Evolutionary conservation across 2,113 vertebrate genomes (phyloP).

Genomic region (Morone chrysops): DNA sequence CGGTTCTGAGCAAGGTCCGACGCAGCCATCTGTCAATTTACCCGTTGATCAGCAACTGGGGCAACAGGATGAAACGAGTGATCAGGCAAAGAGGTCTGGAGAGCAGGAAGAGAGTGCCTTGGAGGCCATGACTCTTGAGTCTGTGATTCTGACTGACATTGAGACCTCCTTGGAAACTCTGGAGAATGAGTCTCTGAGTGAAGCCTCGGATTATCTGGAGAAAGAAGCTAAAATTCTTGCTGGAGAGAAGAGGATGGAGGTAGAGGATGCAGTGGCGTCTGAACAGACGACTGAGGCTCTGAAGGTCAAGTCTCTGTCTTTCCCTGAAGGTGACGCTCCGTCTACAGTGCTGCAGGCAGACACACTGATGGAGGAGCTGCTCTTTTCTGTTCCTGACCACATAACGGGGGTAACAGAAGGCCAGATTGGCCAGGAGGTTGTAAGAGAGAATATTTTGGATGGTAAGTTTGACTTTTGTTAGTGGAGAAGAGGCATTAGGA

Average conservation of each 20-base stretch:
- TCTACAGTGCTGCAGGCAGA: constrained; percentile 27
- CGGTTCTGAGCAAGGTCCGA: constrained; percentile 3
- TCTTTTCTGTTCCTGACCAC: background rate
- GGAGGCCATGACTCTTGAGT: constrained; percentile 29
- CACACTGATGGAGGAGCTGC: constrained; percentile 22
- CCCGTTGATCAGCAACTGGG: background rate
- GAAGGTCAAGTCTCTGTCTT: background rate
- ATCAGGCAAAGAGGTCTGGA: background rate
- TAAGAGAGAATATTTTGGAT: background rate
- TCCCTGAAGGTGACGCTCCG: constrained; percentile 5
- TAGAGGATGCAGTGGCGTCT: background rate
- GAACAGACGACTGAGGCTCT: constrained; percentile 3
- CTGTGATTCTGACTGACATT: constrained; percentile 22
- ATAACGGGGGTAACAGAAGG: background rate
- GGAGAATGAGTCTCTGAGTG: constrained; percentile 5
- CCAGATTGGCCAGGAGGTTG: background rate
- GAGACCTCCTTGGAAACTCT: constrained; percentile 3
- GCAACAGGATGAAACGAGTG: background rate
- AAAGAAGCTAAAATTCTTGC: constrained; percentile 12
- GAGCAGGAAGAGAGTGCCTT: background rate
- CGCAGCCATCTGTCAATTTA: background rate
- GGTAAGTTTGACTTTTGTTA: constrained; percentile 10
- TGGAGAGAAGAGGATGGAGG: background rate
- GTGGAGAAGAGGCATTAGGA: background rate
- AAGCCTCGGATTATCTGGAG: constrained; percentile 18